Percentiles rank a stretch among this genome's conserved stretches.
phyloP scores from a whole-genome alignment of 2,113 vertebrate genomes.

The Monopterus albus region DNA sequence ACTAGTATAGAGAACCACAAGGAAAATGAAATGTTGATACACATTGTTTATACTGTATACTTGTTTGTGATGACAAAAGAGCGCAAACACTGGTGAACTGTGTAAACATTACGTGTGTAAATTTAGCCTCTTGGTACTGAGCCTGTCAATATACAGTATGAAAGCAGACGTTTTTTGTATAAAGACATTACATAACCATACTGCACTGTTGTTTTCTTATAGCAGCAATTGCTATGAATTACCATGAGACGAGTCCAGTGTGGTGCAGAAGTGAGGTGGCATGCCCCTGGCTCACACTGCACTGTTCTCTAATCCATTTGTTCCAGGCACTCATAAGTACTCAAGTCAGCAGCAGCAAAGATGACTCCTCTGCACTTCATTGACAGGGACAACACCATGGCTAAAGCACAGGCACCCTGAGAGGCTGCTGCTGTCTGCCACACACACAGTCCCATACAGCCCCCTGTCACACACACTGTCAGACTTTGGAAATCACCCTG shows the following conservation, averaged over 20 bases:
- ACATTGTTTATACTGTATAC: too few relatives aligned
- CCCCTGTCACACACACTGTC: slow-evolving; percentile 14
- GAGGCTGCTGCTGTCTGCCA: slow-evolving; percentile 32
- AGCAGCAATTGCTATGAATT: slow-evolving; percentile 30
- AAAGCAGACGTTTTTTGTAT: not conserved
- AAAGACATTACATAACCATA: slow-evolving; percentile 13
- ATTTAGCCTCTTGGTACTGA: too few relatives aligned
- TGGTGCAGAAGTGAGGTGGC: slow-evolving; percentile 24
- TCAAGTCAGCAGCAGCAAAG: slow-evolving; percentile 47
- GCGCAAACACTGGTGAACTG: too few relatives aligned
- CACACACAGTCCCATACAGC: slow-evolving; percentile 27
- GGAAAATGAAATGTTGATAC: too few relatives aligned
- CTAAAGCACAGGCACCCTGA: slow-evolving; percentile 52
- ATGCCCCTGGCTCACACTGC: slow-evolving; percentile 25
- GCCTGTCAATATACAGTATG: not conserved
- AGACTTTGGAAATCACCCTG: slow-evolving; percentile 39
- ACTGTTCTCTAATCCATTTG: slow-evolving; percentile 63
- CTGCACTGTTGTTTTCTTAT: slow-evolving; percentile 13
- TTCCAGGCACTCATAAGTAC: slow-evolving; percentile 53
- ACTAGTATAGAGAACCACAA: too few relatives aligned
- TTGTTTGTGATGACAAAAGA: too few relatives aligned
- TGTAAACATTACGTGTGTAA: too few relatives aligned
- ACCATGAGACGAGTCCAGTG: slow-evolving; percentile 40
- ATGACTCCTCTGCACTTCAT: slow-evolving; percentile 48
- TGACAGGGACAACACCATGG: slow-evolving; percentile 49